Evolutionary conservation across 2,888 invertebrate genomes (phyloP).

Genomic region (Brachycybe producta): DNA sequence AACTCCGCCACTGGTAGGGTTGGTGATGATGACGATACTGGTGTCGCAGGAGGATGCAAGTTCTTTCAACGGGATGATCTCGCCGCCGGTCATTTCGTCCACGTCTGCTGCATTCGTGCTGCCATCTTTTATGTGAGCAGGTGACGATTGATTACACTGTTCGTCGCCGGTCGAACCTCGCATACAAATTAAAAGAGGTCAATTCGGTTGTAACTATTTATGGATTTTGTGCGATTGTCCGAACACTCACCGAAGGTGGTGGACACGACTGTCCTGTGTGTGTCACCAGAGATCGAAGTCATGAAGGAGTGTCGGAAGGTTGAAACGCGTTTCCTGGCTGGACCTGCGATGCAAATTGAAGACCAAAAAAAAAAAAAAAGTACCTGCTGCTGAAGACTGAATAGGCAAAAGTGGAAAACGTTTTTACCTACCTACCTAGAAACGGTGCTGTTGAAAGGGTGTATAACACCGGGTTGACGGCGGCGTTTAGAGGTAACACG

Average conservation of each 20-base stretch:
- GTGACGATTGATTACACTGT: neutral
- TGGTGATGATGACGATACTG: no score
- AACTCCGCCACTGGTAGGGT: no score
- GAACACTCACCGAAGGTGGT: no score
- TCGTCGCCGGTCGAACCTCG: neutral
- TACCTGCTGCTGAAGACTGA: neutral
- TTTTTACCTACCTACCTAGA: slow-evolving; percentile 23
- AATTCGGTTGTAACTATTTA: no score
- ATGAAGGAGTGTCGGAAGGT: slow-evolving; percentile 17
- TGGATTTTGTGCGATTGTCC: no score
- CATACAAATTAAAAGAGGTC: no score
- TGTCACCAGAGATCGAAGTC: slow-evolving; percentile 17
- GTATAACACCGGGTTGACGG: slow-evolving; percentile 41
- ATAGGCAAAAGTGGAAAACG: neutral
- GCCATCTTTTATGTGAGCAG: neutral
- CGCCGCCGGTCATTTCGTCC: neutral
- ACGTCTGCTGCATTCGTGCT: neutral
- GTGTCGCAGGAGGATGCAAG: no score
- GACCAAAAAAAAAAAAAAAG: neutral
- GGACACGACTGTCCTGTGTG: slow-evolving; percentile 13
- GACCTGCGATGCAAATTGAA: slow-evolving; percentile 2
- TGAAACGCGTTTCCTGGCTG: slow-evolving; percentile 14
- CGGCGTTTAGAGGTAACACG: slow-evolving; percentile 40
- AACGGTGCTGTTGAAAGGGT: slow-evolving; percentile 35
- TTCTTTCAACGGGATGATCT: neutral